These are phyloP conservation scores for Rhynchophorus ferrugineus DNA, from an alignment of 1,140 invertebrate genomes.

Conservation along the genomic window DNA sequence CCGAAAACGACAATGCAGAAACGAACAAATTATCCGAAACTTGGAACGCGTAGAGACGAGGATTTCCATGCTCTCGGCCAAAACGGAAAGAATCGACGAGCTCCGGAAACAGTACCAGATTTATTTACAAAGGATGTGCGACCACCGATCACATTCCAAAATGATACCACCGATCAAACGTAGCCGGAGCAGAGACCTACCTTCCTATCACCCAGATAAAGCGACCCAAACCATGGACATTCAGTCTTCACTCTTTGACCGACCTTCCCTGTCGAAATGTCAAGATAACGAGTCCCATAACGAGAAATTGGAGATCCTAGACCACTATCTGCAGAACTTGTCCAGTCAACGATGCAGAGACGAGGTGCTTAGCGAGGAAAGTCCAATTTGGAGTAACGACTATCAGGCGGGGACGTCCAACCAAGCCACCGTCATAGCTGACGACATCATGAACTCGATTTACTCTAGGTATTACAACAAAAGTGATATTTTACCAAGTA, in stretches of 20 bases:
- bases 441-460: constrained; percentile 31
- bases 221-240: background rate
- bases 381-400: background rate
- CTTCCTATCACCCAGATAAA: background rate
- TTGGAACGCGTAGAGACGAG: constrained; percentile 51
- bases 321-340: constrained; percentile 18
- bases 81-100: constrained; percentile 52
- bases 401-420: background rate
- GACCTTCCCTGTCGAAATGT: background rate
- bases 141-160: background rate
- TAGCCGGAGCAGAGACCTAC: constrained; percentile 1
- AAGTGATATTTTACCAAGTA: background rate
- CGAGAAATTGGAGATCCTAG: constrained; percentile 21
- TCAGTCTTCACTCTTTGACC: background rate
- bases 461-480: constrained; percentile 23
- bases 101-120: constrained; percentile 37
- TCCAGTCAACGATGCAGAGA: constrained; percentile 4
- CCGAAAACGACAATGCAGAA: constrained; percentile 48
- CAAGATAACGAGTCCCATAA: constrained; percentile 4
- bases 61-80: constrained; percentile 48
- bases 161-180: background rate
- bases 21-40: constrained; percentile 48
- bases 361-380: constrained; percentile 1
- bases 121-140: constrained; percentile 16
- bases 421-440: constrained; percentile 25